phyloP scores from a whole-genome alignment of 2,888 invertebrate genomes.

The Drosophila ochracea region DNA sequence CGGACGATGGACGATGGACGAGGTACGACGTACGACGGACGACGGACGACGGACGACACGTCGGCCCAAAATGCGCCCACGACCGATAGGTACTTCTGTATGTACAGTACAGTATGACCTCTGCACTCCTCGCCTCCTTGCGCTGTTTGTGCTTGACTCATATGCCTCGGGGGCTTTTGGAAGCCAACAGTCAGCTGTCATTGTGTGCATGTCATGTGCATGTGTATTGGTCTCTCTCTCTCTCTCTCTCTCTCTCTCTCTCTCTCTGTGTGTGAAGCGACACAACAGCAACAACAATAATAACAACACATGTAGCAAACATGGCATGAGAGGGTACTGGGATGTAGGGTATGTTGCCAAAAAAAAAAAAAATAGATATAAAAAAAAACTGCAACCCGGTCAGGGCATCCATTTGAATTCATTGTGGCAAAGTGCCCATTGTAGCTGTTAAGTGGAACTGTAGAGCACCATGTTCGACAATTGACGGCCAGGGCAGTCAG shows the following conservation, averaged over 20 bases:
- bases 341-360: neutral
- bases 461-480: constrained; percentile 81
- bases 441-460: constrained; percentile 82
- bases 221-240: constrained; percentile 35
- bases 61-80: constrained; percentile 50
- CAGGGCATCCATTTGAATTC: constrained; percentile 81
- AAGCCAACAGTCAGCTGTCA: constrained; percentile 82
- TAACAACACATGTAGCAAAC: constrained; percentile 47
- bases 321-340: constrained; percentile 25
- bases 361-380: constrained; percentile 10
- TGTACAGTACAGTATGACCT: neutral
- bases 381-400: constrained; percentile 52
- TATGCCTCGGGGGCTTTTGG: constrained; percentile 77
- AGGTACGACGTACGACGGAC: constrained; percentile 29
- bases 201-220: constrained; percentile 80
- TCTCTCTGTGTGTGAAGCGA: constrained; percentile 21
- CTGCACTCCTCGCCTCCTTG: neutral
- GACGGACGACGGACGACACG: constrained; percentile 38
- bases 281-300: constrained; percentile 42
- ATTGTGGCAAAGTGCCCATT: constrained; percentile 82
- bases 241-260: neutral
- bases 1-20: constrained; percentile 31
- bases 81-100: constrained; percentile 24
- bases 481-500: constrained; percentile 75
- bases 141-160: constrained; percentile 70